Conservation (phyloP, 2,888 invertebrate genomes). For the Eudemis profundana region DNA sequence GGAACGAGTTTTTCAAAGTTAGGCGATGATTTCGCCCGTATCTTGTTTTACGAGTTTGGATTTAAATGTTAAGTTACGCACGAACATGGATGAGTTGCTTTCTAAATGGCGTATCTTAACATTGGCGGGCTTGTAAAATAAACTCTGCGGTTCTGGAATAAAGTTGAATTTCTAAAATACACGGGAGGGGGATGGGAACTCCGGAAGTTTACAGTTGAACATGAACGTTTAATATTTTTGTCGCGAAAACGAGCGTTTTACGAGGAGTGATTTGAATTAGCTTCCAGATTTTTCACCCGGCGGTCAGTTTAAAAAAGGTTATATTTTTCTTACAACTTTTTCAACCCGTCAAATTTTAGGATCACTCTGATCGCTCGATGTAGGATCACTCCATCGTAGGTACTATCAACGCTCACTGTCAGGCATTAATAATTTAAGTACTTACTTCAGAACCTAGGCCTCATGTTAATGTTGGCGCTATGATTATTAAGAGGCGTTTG, state of each 20-base stretch:
- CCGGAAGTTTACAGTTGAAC: background rate
- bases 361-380: too few species aligned
- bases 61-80: conserved; percentile 42
- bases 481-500: too few species aligned
- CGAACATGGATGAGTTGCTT: conserved; percentile 17
- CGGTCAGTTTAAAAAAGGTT: background rate
- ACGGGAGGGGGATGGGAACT: background rate
- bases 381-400: too few species aligned
- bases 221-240: conserved; percentile 23
- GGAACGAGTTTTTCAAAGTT: conserved; percentile 16
- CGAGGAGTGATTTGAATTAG: conserved; percentile 7
- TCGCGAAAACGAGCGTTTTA: conserved; percentile 14
- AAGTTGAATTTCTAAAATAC: background rate
- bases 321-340: too few species aligned
- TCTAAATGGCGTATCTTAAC: conserved; percentile 7
- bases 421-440: too few species aligned
- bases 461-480: too few species aligned
- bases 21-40: conserved; percentile 29
- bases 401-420: too few species aligned
- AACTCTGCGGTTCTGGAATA: background rate
- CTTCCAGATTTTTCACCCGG: conserved; percentile 1
- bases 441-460: too few species aligned
- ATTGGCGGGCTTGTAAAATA: background rate
- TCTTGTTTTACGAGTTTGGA: conserved; percentile 34
- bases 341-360: too few species aligned